These are phyloP conservation scores for Falco novaeseelandiae DNA, from an alignment of 2,797 vertebrate species.

Conservation along the genomic window DNA sequence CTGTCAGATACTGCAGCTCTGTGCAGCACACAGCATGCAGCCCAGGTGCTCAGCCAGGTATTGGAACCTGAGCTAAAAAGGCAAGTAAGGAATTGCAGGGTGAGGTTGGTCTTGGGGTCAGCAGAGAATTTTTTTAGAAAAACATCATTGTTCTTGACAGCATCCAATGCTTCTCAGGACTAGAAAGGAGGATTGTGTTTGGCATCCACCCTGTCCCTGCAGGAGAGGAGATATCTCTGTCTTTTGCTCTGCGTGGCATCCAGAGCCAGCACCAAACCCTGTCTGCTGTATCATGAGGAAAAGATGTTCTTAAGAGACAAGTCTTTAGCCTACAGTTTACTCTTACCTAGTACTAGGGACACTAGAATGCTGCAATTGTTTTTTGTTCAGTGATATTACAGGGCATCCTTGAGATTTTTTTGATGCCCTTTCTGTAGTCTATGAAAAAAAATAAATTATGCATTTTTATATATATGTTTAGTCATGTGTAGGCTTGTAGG, in stretches of 20 bases:
- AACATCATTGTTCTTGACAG: neutral
- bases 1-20: neutral
- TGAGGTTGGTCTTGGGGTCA: neutral
- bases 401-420: neutral
- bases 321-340: neutral
- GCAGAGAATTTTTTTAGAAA: neutral
- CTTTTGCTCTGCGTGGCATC: neutral
- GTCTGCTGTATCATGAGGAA: neutral
- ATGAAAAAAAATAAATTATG: neutral
- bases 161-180: neutral
- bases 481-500: neutral
- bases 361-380: neutral
- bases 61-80: neutral
- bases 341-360: neutral
- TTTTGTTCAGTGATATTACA: neutral
- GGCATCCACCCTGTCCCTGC: neutral
- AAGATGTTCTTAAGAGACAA: neutral
- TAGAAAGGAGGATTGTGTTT: neutral
- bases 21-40: neutral
- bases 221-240: neutral
- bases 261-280: neutral
- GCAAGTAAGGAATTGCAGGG: neutral
- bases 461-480: neutral
- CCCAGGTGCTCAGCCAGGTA: accelerated
- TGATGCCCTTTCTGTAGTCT: neutral